Evolutionary conservation across 2,888 invertebrate species (phyloP).

Genomic region (Lordiphosa fenestrarum): DNA sequence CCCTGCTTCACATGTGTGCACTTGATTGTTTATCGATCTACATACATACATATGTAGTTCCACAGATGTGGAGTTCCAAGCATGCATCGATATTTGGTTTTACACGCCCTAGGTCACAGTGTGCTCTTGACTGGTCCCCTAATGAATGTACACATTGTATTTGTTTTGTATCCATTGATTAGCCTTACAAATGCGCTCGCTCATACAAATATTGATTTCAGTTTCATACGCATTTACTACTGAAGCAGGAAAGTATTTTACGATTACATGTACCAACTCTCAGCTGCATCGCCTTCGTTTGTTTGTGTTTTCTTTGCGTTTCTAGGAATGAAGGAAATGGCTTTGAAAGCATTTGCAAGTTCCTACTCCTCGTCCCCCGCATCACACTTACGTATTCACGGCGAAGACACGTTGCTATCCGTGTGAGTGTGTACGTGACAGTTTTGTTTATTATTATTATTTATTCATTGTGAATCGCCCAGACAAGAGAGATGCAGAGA

Average conservation of each 20-base stretch:
- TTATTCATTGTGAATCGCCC: conserved; percentile 33
- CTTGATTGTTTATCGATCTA: too few relatives aligned
- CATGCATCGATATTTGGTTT: too few relatives aligned
- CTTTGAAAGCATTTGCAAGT: conserved; percentile 38
- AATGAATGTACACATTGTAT: conserved; percentile 14
- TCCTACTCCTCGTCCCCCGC: conserved; percentile 13
- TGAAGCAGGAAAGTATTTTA: conserved; percentile 10
- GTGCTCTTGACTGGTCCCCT: conserved; percentile 13
- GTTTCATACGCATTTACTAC: conserved; percentile 1
- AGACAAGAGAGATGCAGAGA: conserved; percentile 7
- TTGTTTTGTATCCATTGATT: conserved; percentile 28
- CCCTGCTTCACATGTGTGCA: too few relatives aligned
- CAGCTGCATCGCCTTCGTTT: conserved; percentile 26
- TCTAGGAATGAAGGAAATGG: conserved; percentile 63
- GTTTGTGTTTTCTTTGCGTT: conserved; percentile 51
- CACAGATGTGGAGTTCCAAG: too few relatives aligned
- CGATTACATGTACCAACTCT: conserved; percentile 17
- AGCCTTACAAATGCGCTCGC: conserved; percentile 16
- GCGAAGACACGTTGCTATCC: conserved; percentile 23
- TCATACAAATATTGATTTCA: conserved; percentile 28
- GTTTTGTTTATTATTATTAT: conserved; percentile 60
- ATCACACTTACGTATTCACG: conserved; percentile 45
- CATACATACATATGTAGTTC: too few relatives aligned
- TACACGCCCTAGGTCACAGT: conserved; percentile 4
- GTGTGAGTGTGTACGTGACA: conserved; percentile 55